These are phyloP conservation scores for Morpho helenor DNA, from an alignment of 2,888 invertebrate species.

Conservation along the genomic window DNA sequence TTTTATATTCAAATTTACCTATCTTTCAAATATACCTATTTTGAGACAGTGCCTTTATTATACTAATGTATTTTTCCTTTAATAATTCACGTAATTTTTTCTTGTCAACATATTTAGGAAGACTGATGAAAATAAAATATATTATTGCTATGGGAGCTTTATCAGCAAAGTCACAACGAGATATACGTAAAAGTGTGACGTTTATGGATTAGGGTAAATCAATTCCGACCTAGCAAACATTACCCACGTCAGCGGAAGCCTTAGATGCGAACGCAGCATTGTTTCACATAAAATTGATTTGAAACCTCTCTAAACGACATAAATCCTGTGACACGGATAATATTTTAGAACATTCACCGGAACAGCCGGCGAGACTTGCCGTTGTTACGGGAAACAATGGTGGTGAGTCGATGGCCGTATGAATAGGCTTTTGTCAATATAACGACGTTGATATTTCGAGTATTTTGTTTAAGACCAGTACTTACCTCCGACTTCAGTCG, in stretches of 20 bases:
- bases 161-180: conserved; percentile 28
- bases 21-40: too few relatives aligned
- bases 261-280: conserved; percentile 41
- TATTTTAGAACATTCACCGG: conserved; percentile 46
- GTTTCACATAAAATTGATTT: conserved; percentile 62
- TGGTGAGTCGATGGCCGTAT: conserved; percentile 48
- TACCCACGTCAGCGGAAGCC: conserved; percentile 55
- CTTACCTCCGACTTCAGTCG: too few relatives aligned
- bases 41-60: too few relatives aligned
- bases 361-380: conserved; percentile 34
- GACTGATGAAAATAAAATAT: not conserved
- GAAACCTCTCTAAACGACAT: conserved; percentile 54
- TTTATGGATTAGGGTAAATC: conserved; percentile 70
- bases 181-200: conserved; percentile 54
- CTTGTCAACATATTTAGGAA: not conserved
- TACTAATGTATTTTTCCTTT: too few relatives aligned
- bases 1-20: too few relatives aligned
- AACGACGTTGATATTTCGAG: too few relatives aligned
- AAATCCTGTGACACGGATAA: conserved; percentile 47
- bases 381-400: conserved; percentile 60
- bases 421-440: conserved; percentile 43
- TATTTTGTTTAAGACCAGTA: too few relatives aligned
- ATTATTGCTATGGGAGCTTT: conserved; percentile 11
- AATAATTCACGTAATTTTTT: not conserved
- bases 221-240: conserved; percentile 61